A percentile compares a stretch with the other conserved stretches of the same genome.
phyloP scores from a whole-genome alignment of 2,113 vertebrate species.

The Natator depressus region DNA sequence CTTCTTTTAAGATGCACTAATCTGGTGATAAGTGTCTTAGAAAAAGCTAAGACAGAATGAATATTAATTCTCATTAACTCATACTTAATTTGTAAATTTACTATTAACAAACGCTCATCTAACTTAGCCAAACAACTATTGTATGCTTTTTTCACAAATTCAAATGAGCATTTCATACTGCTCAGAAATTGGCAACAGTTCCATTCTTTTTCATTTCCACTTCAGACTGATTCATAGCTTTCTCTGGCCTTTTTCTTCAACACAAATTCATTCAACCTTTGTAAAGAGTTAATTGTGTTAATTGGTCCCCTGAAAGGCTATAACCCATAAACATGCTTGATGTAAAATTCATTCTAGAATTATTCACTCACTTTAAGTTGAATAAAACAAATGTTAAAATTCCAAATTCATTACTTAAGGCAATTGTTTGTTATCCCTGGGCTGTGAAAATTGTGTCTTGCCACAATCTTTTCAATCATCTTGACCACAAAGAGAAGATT shows the following conservation, averaged over 20 bases:
- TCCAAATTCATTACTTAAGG: background rate
- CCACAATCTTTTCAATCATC: background rate
- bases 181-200: background rate
- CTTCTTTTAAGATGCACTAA: background rate
- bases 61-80: background rate
- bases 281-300: background rate
- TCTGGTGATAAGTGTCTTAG: background rate
- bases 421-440: background rate
- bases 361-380: background rate
- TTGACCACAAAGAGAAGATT: background rate
- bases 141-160: background rate
- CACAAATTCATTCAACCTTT: background rate
- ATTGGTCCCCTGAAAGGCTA: background rate
- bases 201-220: background rate
- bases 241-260: background rate
- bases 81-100: background rate
- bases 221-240: background rate
- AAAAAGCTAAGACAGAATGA: background rate
- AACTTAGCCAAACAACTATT: background rate
- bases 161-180: background rate
- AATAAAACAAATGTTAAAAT: background rate
- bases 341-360: background rate
- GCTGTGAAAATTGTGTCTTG: background rate
- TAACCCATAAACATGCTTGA: background rate
- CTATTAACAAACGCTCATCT: background rate